Percentiles rank a stretch among this genome's conserved stretches.
Evolutionary conservation across 1,140 invertebrate species (phyloP).

Genomic region (Heliconius melpomene): DNA sequence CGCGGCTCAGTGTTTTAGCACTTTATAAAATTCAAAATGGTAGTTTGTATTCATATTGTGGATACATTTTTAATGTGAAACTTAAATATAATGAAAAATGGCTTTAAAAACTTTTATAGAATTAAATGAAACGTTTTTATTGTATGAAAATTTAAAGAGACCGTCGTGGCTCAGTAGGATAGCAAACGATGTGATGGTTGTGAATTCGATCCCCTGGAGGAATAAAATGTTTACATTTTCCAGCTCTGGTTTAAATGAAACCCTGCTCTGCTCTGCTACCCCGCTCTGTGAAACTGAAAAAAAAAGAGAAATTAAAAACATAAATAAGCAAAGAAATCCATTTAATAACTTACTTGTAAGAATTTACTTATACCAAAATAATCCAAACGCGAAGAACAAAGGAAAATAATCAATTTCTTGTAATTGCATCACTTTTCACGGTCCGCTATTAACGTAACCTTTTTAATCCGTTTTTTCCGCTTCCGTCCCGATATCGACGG

Average conservation of each 20-base stretch:
- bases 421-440: conserved; percentile 73
- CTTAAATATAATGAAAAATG: neutral
- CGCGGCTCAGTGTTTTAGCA: conserved; percentile 23
- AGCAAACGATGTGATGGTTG: neutral
- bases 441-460: conserved; percentile 65
- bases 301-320: too few species aligned
- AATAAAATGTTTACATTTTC: too few species aligned
- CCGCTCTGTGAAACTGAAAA: too few species aligned
- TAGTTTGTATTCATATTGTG: neutral
- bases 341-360: too few species aligned
- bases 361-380: neutral
- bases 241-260: too few species aligned
- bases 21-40: conserved; percentile 18
- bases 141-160: too few species aligned
- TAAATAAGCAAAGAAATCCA: too few species aligned
- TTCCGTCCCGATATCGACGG: conserved; percentile 65
- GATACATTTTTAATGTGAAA: neutral
- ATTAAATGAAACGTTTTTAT: too few species aligned
- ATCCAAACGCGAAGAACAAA: conserved; percentile 59
- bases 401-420: conserved; percentile 61
- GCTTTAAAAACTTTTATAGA: neutral
- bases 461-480: conserved; percentile 71
- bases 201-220: neutral
- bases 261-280: too few species aligned
- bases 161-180: too few species aligned